Conservation (phyloP, 2,797 vertebrate species). For the Kryptopterus vitreolus region DNA sequence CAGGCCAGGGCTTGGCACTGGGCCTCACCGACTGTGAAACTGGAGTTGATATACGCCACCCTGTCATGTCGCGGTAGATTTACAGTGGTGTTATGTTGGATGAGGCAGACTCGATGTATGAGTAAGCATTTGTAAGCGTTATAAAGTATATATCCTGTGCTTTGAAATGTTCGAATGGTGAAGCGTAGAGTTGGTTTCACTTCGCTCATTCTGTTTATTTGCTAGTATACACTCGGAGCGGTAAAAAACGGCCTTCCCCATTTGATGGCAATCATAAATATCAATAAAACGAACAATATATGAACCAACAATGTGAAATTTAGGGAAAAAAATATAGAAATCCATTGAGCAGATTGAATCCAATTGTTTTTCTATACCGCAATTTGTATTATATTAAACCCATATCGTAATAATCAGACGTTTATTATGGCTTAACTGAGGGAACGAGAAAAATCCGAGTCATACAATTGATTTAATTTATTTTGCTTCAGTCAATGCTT, state of each 20-base stretch:
- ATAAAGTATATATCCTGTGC: slow-evolving; percentile 10
- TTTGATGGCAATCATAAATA: not conserved
- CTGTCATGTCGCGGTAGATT: slow-evolving; percentile 25
- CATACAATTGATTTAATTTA: too few relatives aligned
- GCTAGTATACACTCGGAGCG: not conserved
- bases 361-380: too few relatives aligned
- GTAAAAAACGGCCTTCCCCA: too few relatives aligned
- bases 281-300: not conserved
- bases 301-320: not conserved
- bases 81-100: slow-evolving; percentile 31
- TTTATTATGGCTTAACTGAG: too few relatives aligned
- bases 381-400: too few relatives aligned
- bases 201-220: not conserved
- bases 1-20: slow-evolving; percentile 6
- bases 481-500: too few relatives aligned
- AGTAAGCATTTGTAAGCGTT: slow-evolving; percentile 22
- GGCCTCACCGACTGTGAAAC: not conserved
- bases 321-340: not conserved
- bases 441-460: too few relatives aligned
- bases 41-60: slow-evolving; percentile 26
- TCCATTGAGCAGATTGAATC: too few relatives aligned
- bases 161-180: slow-evolving; percentile 1
- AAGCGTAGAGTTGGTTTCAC: not conserved
- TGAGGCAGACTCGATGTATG: slow-evolving; percentile 1
- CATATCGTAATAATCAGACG: too few relatives aligned